Percentiles rank a stretch among this genome's conserved stretches.
Conservation (phyloP, 2,113 vertebrate genomes). For the Ageneiosus marmoratus region DNA sequence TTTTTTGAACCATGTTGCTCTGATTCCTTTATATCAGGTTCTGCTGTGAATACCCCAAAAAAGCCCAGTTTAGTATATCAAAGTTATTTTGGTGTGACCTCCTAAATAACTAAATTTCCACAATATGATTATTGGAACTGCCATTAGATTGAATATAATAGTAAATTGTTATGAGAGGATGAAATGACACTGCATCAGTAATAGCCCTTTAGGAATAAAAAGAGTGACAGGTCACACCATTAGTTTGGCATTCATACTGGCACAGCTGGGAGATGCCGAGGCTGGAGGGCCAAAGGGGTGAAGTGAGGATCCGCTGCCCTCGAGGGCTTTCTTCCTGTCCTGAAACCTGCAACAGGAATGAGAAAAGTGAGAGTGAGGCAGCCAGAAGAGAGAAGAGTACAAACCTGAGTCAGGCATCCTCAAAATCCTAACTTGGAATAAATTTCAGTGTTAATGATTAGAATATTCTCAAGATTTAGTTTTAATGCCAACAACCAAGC, state of each 20-base stretch:
- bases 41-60: background rate
- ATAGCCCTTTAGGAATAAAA: background rate
- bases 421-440: background rate
- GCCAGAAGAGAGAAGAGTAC: background rate
- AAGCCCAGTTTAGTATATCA: background rate
- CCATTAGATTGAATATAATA: background rate
- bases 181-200: background rate
- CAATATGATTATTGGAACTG: too few species aligned
- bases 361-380: background rate
- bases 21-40: conserved; percentile 1
- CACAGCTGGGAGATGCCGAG: conserved; percentile 88
- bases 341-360: conserved; percentile 80
- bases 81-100: background rate
- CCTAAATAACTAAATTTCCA: too few species aligned
- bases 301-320: conserved; percentile 81
- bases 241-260: conserved; percentile 74
- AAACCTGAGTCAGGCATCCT: background rate
- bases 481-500: background rate
- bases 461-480: background rate
- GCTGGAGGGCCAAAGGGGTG: conserved; percentile 88
- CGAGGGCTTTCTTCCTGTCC: conserved; percentile 85
- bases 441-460: background rate
- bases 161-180: background rate
- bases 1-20: background rate
- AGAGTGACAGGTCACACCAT: conserved; percentile 63